A percentile compares a stretch with the other conserved stretches of the same genome.
Conservation (phyloP, 2,113 vertebrate genomes). For the Mionectes macconnelli region DNA sequence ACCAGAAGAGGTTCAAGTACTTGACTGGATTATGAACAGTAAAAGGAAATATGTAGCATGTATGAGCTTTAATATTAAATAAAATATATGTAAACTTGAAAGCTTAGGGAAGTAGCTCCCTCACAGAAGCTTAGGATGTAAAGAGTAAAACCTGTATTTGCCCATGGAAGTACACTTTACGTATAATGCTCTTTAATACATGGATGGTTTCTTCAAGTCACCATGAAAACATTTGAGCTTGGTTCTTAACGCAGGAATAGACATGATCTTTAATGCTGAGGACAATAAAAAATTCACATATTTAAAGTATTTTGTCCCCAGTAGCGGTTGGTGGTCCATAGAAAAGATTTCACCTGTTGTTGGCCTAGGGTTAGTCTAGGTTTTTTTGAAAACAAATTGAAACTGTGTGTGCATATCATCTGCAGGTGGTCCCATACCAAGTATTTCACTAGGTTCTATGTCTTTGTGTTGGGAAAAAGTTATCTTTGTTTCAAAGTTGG, state of each 20-base stretch:
- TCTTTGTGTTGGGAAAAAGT: not conserved
- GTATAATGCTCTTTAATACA: not conserved
- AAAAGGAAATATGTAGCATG: not conserved
- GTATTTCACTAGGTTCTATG: not conserved
- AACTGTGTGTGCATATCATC: not conserved
- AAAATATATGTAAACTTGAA: not conserved
- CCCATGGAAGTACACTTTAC: not conserved
- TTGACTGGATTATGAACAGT: not conserved
- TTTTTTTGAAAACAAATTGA: not conserved
- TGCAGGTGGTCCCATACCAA: not conserved
- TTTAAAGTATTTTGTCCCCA: not conserved
- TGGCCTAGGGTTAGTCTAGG: not conserved
- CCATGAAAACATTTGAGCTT: not conserved
- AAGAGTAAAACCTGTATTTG: not conserved
- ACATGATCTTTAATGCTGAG: not conserved
- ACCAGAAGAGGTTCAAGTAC: not conserved
- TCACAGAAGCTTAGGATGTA: not conserved
- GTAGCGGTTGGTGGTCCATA: not conserved
- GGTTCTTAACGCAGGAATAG: not conserved
- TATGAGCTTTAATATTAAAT: not conserved
- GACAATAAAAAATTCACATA: not conserved
- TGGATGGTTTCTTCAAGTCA: not conserved
- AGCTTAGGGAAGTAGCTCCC: not conserved
- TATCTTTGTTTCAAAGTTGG: not conserved
- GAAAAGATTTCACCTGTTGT: not conserved